Base-by-base conservation (phyloP, 2,113 vertebrate species). In the Vireo altiloquus region DNA sequence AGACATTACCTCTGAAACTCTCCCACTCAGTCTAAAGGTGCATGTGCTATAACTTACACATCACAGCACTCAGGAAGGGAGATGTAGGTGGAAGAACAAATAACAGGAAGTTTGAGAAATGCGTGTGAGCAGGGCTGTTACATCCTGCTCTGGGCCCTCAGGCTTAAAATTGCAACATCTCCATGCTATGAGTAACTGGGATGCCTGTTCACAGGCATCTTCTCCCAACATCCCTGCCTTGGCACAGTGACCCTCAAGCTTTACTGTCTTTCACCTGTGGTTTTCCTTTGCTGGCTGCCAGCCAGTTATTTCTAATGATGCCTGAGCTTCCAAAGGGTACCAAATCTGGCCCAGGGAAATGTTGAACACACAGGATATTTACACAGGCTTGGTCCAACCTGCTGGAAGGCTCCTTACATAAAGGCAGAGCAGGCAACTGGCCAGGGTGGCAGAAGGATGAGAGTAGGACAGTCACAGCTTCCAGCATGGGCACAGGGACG, bases 81-180 rank as follows among this genome's bases (percentile, higher is more conserved):
- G 71, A 90, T 46, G 93, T 66, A 96, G 76, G 88, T 81, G 76
- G 82, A 66, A 90, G 80, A 92, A 83, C 40, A 92, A 94, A 85
- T 68, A 92, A 92, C 90, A 94, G 90, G 84, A 97, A 83, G 90
- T 25, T 89, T 93, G 59, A 92, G 75, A 94, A 90, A 47, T 4
- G 7, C 17, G 2, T 35, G 47, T 72, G n/a, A 90, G 60, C 1
- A 7, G 24, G 44, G 30, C 40, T 77, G 30, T 71, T 60, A 30
- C 82, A 78, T 81, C 88, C 89, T 95, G 65, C 84, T 75, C 47
- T 49, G 30, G 24, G 31, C 66, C 66, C 63, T 86, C 50, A 37
- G 50, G 66, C 59, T 91, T 82, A 28, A 74, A 80, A 79, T 25
- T 69, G 54, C 71, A 82, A 23, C 50, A 59, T 37, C 20, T 85